Evolutionary conservation across 2,888 invertebrate genomes (phyloP), one percentile per base, ranked within the genome.

Genomic region (Pterostichus niger): DNA sequence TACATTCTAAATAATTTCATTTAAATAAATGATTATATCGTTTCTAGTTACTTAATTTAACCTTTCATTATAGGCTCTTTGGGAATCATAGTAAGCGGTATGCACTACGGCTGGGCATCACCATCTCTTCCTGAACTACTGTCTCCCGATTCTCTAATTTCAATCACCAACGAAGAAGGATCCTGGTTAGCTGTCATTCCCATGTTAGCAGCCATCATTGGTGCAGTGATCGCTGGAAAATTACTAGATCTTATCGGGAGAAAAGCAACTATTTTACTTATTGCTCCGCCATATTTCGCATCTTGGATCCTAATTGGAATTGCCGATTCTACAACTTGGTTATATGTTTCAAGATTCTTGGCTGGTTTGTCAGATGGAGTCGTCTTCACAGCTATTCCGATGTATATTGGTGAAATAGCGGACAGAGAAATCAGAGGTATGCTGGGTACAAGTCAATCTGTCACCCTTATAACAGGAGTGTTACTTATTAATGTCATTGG

Each of bases 111-210:
- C 73, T 93, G 93, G 93, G 92, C 93, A 10, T 93, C 93, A 73
- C 93, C 93, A 10, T 92, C 92, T 35, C 87, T 93, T 15, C 90
- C 91, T n/a, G 90, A 91, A 87, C 90, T 93, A 2, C 87, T 90
- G 81, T 90, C 89, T 82, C 84, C 88, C 15, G 89, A 90, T 31
- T 91, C 91, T 85, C 86, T 88, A 15, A 91, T 92, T 86, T 90
- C 89, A 78, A 91, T 92, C 73, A 89, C 91, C 17, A 84, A 88
- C 31, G 91, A 91, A 84, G 90, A 93, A 86, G 92, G 92, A 85
- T 93, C 93, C 86, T 93, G 93, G 93, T 91, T 93, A 88, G 93
- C 93, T 0, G 93, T 94, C 71, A 91, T 94, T 87, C 93, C 93
- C 88, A 91, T 94, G 84, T 89, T 94, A 68, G 94, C 94, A 85